A percentile compares a stretch with the other conserved stretches of the same genome.
phyloP scores from a whole-genome alignment of 2,797 vertebrate genomes.

The Bucorvus abyssinicus region DNA sequence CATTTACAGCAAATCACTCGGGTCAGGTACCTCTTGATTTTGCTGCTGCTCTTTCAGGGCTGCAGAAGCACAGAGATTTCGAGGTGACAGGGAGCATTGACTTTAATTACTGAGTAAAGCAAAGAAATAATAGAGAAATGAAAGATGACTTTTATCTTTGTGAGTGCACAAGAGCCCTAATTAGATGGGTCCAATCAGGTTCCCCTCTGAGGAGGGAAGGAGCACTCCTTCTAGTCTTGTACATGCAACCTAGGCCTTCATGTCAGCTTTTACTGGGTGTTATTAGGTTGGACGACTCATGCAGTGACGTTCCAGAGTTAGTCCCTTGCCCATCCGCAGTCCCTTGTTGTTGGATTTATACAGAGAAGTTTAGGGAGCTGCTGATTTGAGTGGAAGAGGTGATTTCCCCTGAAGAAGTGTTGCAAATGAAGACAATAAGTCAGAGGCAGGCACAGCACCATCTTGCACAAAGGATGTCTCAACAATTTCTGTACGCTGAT shows the following conservation, averaged over 20 bases:
- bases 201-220: neutral
- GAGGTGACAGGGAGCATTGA: neutral
- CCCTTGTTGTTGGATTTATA: neutral
- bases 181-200: neutral
- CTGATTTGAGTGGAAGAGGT: neutral
- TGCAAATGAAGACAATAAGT: neutral
- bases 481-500: neutral
- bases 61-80: neutral
- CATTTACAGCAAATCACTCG: neutral
- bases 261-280: neutral
- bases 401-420: neutral
- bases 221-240: neutral
- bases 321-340: fast-evolving
- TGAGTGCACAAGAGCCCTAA: neutral
- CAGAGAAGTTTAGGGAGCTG: neutral
- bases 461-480: neutral
- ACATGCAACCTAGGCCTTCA: neutral
- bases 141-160: neutral
- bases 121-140: neutral
- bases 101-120: neutral
- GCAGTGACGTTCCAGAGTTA: neutral
- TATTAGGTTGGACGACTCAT: neutral
- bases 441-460: fast-evolving
- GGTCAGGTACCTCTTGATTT: neutral
- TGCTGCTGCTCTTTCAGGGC: neutral